Evolutionary conservation across 1,140 invertebrate genomes (phyloP).

Genomic region (Sinonovacula constricta): DNA sequence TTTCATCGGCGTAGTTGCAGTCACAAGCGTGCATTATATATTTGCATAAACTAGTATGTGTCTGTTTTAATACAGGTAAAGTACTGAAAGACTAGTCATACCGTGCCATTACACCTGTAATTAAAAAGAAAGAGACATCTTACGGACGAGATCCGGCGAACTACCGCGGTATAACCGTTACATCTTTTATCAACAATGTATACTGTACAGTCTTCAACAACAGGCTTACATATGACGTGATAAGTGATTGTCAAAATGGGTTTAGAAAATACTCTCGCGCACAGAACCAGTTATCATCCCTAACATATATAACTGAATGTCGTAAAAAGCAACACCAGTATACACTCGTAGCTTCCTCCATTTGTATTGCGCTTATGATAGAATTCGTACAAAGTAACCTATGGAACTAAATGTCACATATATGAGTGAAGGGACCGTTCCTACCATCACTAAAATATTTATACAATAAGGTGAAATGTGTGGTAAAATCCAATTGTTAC

Average conservation of each 20-base stretch:
- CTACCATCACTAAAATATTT: not conserved
- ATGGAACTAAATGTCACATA: not conserved
- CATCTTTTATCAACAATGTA: conserved; percentile 5
- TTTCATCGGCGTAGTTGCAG: no score
- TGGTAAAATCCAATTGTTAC: conserved; percentile 9
- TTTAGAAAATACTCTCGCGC: conserved; percentile 31
- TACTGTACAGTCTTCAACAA: conserved; percentile 48
- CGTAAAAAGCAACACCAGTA: conserved; percentile 5
- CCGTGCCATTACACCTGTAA: no score
- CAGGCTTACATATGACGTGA: conserved; percentile 19
- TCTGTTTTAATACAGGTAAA: no score
- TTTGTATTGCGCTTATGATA: conserved; percentile 34
- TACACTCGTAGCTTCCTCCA: conserved; percentile 20
- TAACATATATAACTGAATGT: conserved; percentile 27
- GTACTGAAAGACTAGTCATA: no score
- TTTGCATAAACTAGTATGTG: no score
- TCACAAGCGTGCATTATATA: no score
- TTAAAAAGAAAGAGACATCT: no score
- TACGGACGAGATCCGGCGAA: no score
- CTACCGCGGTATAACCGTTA: no score
- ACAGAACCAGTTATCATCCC: conserved; percentile 34
- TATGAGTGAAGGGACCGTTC: not conserved
- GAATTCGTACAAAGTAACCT: not conserved
- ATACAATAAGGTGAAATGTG: not conserved
- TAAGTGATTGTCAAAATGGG: conserved; percentile 50